These are phyloP conservation scores for Noctuana brunneofusca DNA, from an alignment of 2,888 invertebrate species.

Conservation along the genomic window DNA sequence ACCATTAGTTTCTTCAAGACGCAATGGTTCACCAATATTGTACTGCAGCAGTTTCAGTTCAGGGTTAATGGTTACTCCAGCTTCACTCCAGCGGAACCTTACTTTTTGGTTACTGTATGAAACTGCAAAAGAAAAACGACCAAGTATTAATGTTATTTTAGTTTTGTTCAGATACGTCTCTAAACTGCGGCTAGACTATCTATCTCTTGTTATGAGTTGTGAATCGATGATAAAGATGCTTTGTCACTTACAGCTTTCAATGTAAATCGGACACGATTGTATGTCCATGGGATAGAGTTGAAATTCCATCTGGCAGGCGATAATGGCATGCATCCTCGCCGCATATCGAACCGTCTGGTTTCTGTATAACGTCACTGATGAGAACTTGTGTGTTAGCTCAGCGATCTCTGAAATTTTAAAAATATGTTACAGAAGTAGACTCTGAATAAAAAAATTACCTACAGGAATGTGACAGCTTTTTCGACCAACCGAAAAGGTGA, in stretches of 20 bases:
- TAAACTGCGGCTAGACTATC: no score
- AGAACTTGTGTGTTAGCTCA: constrained; percentile 90
- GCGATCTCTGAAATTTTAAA: constrained; percentile 86
- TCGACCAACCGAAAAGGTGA: no score
- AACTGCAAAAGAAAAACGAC: constrained; percentile 77
- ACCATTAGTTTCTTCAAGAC: constrained; percentile 88
- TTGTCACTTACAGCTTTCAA: constrained; percentile 90
- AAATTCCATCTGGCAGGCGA: constrained; percentile 94
- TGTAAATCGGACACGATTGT: constrained; percentile 91
- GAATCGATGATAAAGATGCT: not conserved
- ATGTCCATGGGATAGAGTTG: constrained; percentile 94
- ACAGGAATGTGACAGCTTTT: no score
- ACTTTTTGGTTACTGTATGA: constrained; percentile 91
- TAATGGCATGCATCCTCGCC: constrained; percentile 92
- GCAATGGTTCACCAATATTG: constrained; percentile 88
- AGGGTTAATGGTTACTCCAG: constrained; percentile 90
- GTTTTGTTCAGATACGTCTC: no score
- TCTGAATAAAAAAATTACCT: no score
- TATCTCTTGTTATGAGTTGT: no score
- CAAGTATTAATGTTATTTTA: no score
- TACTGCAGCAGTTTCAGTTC: constrained; percentile 91
- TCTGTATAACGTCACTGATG: constrained; percentile 89
- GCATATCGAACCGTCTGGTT: constrained; percentile 92
- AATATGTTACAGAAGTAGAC: not conserved
- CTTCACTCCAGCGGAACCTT: constrained; percentile 88